Base-by-base conservation (phyloP, 2,797 vertebrate species). In the Emydoidea blandingii region DNA sequence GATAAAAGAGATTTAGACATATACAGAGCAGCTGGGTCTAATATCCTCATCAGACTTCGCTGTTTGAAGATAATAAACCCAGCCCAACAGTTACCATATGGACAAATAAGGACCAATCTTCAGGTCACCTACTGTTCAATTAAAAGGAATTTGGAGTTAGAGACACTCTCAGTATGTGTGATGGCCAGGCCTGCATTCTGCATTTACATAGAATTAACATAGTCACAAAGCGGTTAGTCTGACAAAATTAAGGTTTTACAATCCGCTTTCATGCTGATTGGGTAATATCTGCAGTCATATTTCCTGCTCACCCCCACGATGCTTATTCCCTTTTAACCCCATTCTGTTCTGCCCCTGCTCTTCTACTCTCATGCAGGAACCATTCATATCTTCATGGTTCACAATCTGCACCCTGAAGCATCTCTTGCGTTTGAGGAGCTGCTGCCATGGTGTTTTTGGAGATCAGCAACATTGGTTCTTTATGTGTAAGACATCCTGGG, bases 21-120 rank as follows among this genome's bases (percentile, higher is more conserved):
- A 62, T 96, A 91, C 59, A 89, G 80, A 96, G 65, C 83, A 96
- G 95, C 81, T 96, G 87, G 90, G 98, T 18, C 97, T 93, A 95
- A 95, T 88, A 86, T 49, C 88, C 79, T 92, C 95, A 83, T 96
- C 94, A 94, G 81, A 90, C 57, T 97, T 97, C 68, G 86, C 92
- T 82, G 94, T 91, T 95, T 98, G 98, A 97, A 99, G 98, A 97
- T 98, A 98, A 97, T 98, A 98, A 87, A 98, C 97, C 97, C 98
- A 98, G 85, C 98, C 98, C 14, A 98, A 98, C 96, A 99, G 97
- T 97, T 98, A 99, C 98, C 98, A 98, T 96, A 99, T 98, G 98
- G 98, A 97, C 93, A 93, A 97, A 95, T 94, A 89, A 97, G 93
- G 96, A 85, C 94, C 74, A 89, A 91, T 94, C 89, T 96, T 88